These are phyloP conservation scores for Phaedon cochleariae DNA, from an alignment of 2,888 invertebrate species.

Conservation along the genomic window DNA sequence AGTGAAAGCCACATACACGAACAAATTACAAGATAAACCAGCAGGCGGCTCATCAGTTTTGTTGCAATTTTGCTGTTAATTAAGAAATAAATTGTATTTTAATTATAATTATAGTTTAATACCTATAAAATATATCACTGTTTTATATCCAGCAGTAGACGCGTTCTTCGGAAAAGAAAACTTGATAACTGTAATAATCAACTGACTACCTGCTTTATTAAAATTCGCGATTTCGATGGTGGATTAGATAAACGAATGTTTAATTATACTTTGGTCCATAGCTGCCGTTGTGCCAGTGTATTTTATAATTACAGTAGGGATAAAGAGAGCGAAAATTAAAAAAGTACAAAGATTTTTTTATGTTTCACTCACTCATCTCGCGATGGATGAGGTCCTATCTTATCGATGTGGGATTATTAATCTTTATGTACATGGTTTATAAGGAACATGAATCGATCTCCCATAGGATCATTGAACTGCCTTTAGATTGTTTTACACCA, in stretches of 20 bases:
- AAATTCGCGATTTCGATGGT: slow-evolving; percentile 12
- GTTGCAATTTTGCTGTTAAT: slow-evolving; percentile 6
- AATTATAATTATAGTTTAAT: slow-evolving; percentile 19
- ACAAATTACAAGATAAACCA: neutral
- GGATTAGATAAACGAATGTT: slow-evolving; percentile 10
- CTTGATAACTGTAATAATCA: slow-evolving; percentile 17
- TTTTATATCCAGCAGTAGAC: neutral
- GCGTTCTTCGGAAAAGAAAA: neutral
- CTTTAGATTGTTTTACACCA: too few relatives aligned
- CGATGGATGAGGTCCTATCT: neutral
- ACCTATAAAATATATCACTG: slow-evolving; percentile 25
- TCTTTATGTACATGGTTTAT: neutral
- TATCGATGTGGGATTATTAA: neutral
- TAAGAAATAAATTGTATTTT: slow-evolving; percentile 27
- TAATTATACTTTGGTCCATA: slow-evolving; percentile 1
- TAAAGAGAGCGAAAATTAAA: neutral
- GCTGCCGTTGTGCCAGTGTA: neutral
- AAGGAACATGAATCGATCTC: too few relatives aligned
- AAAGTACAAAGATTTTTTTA: neutral
- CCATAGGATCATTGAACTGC: too few relatives aligned
- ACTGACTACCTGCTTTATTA: slow-evolving; percentile 16
- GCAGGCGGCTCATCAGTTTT: neutral
- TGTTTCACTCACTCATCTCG: neutral
- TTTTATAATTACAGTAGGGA: neutral
- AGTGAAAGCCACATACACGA: neutral